phyloP scores from a whole-genome alignment of 1,140 invertebrate genomes.

The Hycleus cichorii region DNA sequence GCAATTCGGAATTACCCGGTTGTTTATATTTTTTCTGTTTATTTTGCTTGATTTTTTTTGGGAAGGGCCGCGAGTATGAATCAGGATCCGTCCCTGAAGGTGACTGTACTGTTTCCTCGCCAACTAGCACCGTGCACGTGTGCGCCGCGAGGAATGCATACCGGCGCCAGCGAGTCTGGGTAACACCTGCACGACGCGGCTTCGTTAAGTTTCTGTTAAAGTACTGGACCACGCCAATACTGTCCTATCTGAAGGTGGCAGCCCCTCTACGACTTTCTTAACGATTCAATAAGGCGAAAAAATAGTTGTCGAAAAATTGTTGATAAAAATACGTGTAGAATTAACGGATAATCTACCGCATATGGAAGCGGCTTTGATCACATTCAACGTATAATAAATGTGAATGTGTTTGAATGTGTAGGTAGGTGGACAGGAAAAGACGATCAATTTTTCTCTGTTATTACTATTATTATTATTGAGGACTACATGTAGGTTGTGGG shows the following conservation, averaged over 20 bases:
- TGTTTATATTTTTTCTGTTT: too few species aligned
- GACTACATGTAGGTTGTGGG: too few species aligned
- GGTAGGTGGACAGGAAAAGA: too few species aligned
- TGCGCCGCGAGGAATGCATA: slow-evolving; percentile 29
- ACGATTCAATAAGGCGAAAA: background rate
- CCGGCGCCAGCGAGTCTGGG: slow-evolving; percentile 33
- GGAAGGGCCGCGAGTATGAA: slow-evolving; percentile 5
- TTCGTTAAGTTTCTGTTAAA: slow-evolving; percentile 6
- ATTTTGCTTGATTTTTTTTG: too few species aligned
- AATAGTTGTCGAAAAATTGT: too few species aligned
- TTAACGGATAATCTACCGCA: too few species aligned
- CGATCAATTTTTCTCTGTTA: too few species aligned
- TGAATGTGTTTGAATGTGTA: too few species aligned
- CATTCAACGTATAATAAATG: too few species aligned
- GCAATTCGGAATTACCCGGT: too few species aligned
- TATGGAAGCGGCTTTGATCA: too few species aligned
- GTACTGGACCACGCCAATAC: slow-evolving; percentile 23
- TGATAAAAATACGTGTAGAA: background rate
- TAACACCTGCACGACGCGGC: slow-evolving; percentile 30
- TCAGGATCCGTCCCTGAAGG: slow-evolving; percentile 12
- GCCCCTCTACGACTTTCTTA: background rate
- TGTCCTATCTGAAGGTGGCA: slow-evolving; percentile 13
- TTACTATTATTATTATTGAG: too few species aligned
- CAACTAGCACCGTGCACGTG: slow-evolving; percentile 25
- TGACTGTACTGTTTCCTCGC: slow-evolving; percentile 17